phyloP scores from a whole-genome alignment of 2,113 vertebrate species.

The Notarius lentiginosus region DNA sequence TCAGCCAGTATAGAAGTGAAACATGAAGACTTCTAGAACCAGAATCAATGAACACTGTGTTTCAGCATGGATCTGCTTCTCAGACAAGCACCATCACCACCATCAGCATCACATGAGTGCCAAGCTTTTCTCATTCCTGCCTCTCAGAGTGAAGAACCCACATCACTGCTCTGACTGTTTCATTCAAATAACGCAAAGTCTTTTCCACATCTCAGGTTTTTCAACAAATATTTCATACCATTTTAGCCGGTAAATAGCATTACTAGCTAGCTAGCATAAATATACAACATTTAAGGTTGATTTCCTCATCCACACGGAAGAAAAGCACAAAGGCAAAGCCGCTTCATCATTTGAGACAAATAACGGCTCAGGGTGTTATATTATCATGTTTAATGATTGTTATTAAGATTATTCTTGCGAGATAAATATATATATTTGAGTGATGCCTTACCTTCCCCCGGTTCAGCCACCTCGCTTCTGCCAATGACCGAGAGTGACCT shows the following conservation, averaged over 20 bases:
- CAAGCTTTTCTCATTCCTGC: background rate
- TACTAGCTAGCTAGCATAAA: background rate
- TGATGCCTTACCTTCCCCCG: background rate
- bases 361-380: background rate
- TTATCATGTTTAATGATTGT: no score
- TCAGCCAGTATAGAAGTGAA: no score
- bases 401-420: no score
- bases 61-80: background rate
- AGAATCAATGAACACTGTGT: background rate
- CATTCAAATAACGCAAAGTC: background rate
- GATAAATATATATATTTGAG: background rate
- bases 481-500: constrained; percentile 78
- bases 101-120: background rate
- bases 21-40: background rate
- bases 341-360: background rate
- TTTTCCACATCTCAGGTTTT: background rate
- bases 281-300: background rate
- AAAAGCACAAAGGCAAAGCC: background rate
- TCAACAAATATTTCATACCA: background rate
- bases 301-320: background rate
- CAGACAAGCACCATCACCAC: background rate
- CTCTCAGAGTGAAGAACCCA: background rate
- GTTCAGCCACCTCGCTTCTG: background rate
- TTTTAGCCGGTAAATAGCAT: background rate
- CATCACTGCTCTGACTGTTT: background rate